Percentiles rank a stretch among this genome's conserved stretches.
phyloP scores from a whole-genome alignment of 1,140 invertebrate genomes.

The Lysiphlebus fabarum region DNA sequence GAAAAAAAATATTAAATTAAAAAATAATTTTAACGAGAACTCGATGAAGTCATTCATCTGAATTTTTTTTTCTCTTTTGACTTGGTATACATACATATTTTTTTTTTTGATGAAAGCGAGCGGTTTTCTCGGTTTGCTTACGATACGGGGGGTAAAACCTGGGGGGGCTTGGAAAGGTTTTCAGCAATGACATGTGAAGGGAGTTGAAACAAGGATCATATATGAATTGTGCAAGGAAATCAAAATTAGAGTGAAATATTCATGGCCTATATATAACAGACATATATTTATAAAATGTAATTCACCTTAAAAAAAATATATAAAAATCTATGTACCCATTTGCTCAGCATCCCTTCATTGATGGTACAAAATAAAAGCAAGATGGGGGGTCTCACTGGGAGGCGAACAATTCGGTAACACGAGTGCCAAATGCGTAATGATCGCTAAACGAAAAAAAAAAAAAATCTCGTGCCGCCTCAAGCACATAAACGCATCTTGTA shows the following conservation, averaged over 20 bases:
- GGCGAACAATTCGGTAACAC: conserved; percentile 43
- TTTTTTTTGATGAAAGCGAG: conserved; percentile 4
- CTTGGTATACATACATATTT: no score
- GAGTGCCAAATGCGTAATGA: conserved; percentile 51
- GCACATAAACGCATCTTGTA: no score
- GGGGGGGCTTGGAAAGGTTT: conserved; percentile 31
- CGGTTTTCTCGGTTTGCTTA: conserved; percentile 39
- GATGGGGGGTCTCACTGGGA: conserved; percentile 49
- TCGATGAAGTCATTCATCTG: no score
- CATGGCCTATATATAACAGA: conserved; percentile 36
- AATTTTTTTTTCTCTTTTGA: no score
- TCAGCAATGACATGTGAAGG: no score
- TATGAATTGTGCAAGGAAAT: background rate
- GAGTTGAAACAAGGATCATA: conserved; percentile 25
- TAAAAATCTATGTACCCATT: conserved; percentile 29
- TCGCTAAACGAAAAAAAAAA: conserved; percentile 37
- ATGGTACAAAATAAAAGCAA: conserved; percentile 44
- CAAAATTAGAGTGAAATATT: conserved; percentile 22
- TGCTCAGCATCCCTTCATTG: conserved; percentile 42
- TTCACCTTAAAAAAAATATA: conserved; percentile 12
- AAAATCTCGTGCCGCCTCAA: conserved; percentile 28
- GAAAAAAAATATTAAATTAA: no score
- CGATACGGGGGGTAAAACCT: conserved; percentile 42
- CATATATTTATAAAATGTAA: conserved; percentile 3
- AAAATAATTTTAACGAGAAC: no score